Evolutionary conservation across 1,140 invertebrate genomes (phyloP), one percentile per base, ranked within the genome.

Genomic region (Penaeus indicus): DNA sequence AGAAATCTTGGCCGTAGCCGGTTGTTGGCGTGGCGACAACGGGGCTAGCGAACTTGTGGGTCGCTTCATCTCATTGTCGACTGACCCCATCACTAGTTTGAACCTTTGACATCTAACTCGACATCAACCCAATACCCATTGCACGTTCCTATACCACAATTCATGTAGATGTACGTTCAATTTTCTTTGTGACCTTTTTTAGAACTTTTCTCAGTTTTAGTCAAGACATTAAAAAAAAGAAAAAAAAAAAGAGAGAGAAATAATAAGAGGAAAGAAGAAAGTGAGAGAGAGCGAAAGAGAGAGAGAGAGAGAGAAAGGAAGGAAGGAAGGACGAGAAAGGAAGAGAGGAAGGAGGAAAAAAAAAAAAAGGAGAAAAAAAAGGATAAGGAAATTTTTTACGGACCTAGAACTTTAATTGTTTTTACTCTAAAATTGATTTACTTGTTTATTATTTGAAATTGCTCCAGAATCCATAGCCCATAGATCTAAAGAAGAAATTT

Each of bases 71-170:
- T 84, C 87, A 88, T 88, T 88, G 87, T 88, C 87, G 87, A 88
- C 87, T 84, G 87, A 88, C 84, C 84, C 61, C 87, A 88, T 88
- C 87, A 88, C 87, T 88, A 88, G 87, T 88, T 88, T 88, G 87
- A 88, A 88, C 87, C 87, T 84, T 88, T 88, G 87, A 88, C 87
- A 88, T 84, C 87, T 88, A 88, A 88, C 81, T 88, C 87, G 81
- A 88, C 87, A 88, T 84, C 87, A 88, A 88, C 87, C 87, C 87
- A 88, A 88, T 88, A 88, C 82, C 87, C 87, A 88, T 88, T 88
- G 87, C 87, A 88, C 87, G 87, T 88, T 88, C 87, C 80, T 84
- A 88, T 83, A 77, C 87, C 81, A 77, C 87, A 88, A 54, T 88
- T 88, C 80, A 84, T 84, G 81, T 88, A 88, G 87, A 88, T 87